phyloP scores from a whole-genome alignment of 2,888 invertebrate genomes.

The Cerastis rubricosa region DNA sequence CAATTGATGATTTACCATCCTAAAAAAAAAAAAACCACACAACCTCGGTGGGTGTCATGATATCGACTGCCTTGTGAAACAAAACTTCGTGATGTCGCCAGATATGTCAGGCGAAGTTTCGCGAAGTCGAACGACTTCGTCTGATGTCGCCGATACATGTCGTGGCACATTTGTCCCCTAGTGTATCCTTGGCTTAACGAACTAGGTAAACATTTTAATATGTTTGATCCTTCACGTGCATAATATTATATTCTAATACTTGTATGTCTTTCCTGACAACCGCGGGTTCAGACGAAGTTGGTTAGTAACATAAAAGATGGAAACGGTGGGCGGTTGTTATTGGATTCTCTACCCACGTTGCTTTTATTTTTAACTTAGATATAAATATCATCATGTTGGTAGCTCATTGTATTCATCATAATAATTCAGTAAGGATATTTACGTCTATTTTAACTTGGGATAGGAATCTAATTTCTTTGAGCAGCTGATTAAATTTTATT shows the following conservation, averaged over 20 bases:
- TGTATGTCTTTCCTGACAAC: not conserved
- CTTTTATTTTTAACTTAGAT: conserved; percentile 7
- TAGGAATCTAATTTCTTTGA: not conserved
- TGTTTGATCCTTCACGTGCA: not conserved
- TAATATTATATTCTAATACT: not conserved
- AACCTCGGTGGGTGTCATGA: too few species aligned
- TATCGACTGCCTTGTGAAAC: too few species aligned
- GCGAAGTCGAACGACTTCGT: too few species aligned
- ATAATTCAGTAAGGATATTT: not conserved
- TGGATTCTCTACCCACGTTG: conserved; percentile 19
- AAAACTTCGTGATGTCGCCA: too few species aligned
- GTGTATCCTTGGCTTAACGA: too few species aligned
- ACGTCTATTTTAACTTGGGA: not conserved
- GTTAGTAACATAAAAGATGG: conserved; percentile 5
- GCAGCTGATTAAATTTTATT: not conserved
- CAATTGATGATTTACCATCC: too few species aligned
- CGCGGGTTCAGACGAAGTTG: not conserved
- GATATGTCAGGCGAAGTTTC: too few species aligned
- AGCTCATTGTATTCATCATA: not conserved
- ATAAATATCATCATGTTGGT: not conserved
- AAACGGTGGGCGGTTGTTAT: conserved; percentile 17
- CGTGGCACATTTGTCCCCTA: too few species aligned
- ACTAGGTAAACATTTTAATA: not conserved
- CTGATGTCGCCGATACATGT: too few species aligned
- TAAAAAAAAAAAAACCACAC: too few species aligned